Percentiles rank a stretch among this genome's conserved stretches.
Conservation (phyloP, 2,888 invertebrate species). For the Melipona bicolor region DNA sequence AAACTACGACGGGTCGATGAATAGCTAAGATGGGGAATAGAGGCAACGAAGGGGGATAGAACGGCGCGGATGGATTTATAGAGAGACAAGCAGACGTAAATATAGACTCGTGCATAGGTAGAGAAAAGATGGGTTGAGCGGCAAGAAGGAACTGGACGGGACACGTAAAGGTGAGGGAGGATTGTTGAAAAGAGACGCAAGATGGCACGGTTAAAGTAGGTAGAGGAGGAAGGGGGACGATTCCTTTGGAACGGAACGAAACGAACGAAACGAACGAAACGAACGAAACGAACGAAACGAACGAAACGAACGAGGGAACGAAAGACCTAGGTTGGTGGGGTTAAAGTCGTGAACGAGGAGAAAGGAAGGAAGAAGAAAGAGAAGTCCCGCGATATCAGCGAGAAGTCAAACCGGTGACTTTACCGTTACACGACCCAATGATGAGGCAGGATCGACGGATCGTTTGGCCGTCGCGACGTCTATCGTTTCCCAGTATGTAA, state of each 20-base stretch:
- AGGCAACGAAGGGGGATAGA: conserved; percentile 29
- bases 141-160: background rate
- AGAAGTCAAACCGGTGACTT: conserved; percentile 69
- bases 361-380: conserved; percentile 3
- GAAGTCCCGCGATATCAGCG: conserved; percentile 51
- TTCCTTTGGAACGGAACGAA: conserved; percentile 8
- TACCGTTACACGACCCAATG: conserved; percentile 83
- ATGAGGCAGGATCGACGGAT: conserved; percentile 70
- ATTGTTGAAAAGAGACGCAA: conserved; percentile 18
- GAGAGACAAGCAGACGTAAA: conserved; percentile 57
- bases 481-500: conserved; percentile 15
- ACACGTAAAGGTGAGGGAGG: conserved; percentile 28
- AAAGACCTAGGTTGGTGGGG: conserved; percentile 15
- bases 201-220: background rate
- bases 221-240: conserved; percentile 11
- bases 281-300: background rate
- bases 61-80: conserved; percentile 53
- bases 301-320: conserved; percentile 4
- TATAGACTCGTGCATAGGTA: conserved; percentile 55
- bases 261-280: background rate
- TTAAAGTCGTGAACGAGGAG: conserved; percentile 7
- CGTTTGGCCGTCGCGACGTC: conserved; percentile 44
- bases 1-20: conserved; percentile 45
- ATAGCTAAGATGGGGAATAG: conserved; percentile 18
- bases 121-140: conserved; percentile 28